phyloP scores from a whole-genome alignment of 2,888 invertebrate species.

The Cataglyphis cursor region DNA sequence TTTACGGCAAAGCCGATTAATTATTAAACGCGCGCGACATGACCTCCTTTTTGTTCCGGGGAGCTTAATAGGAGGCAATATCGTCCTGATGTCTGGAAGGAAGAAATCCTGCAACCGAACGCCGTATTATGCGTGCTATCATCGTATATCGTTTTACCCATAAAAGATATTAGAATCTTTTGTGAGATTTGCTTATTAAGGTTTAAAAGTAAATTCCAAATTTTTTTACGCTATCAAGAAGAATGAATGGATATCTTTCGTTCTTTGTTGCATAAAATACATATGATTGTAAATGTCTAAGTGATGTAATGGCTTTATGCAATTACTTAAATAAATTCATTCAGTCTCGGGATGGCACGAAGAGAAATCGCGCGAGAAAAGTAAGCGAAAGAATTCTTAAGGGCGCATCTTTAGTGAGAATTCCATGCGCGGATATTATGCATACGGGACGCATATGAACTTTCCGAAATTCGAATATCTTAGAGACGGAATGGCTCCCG shows the following conservation, averaged over 20 bases:
- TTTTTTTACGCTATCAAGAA: background rate
- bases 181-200: background rate
- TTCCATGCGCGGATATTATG: constrained; percentile 36
- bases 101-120: background rate
- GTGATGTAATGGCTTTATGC: background rate
- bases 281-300: background rate
- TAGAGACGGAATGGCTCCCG: constrained; percentile 28
- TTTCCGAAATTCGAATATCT: constrained; percentile 52
- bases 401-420: background rate
- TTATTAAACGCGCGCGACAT: constrained; percentile 37
- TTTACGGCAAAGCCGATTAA: constrained; percentile 45
- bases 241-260: background rate
- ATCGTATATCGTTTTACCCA: background rate
- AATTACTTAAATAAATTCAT: background rate
- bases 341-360: background rate
- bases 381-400: constrained; percentile 32
- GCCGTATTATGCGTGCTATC: background rate
- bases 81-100: background rate
- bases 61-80: constrained; percentile 24
- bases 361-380: background rate
- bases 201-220: background rate
- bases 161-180: background rate
- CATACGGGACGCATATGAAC: constrained; percentile 51
- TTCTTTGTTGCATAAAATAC: background rate
- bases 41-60: constrained; percentile 29